Evolutionary conservation across 37 sponge, comb jelly and placozoan species (phyloP), one percentile per base, ranked within the genome.

Genomic region (Haliclona indistincta): DNA sequence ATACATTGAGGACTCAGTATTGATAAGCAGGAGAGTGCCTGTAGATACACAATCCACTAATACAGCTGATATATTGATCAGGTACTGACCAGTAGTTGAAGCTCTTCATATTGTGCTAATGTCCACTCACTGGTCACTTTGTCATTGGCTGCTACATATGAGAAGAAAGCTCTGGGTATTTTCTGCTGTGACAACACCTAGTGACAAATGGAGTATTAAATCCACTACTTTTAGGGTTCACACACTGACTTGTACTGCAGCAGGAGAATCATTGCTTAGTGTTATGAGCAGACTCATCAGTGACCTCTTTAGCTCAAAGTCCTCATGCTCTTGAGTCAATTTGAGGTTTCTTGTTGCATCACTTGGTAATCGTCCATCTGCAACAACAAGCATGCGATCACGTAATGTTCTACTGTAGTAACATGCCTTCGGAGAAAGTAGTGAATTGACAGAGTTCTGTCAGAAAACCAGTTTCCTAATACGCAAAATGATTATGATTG

Each of bases 21-120:
- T 25, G 85, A 85, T 67, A 98, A 67, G 58, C 84, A 87, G 7
- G 96, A 95, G 47, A 98, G 82, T 42, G 95, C 89, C 96, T 97
- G 78, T 19, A 73, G 10, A 49, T 19, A 64, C 4, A 10, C 44
- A 23, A 77, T 2, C 41, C 22, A 49, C 10, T 36, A 39, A 66
- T 19, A 36, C 1, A 45, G 15, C 37, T 2, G 20, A 43, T 61
- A 26, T 20, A 58, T 23, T 29, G 6, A 72, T 30, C 13, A 22
- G 29, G 29, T 2, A 34, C 35, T 65, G 22, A 97, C 97, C 86
- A 89, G 43, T 11, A 97, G 75, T 55, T 98, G 99, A 0, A 98
- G 89, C 74, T 98, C 99, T 53, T 98, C 99, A 82, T 89, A 98
- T 78, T 98, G 99, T 39, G 96, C 96, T 22, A 76, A 47, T 15